Conservation (phyloP, 2,797 vertebrate species). For the Bovichtus diacanthus region DNA sequence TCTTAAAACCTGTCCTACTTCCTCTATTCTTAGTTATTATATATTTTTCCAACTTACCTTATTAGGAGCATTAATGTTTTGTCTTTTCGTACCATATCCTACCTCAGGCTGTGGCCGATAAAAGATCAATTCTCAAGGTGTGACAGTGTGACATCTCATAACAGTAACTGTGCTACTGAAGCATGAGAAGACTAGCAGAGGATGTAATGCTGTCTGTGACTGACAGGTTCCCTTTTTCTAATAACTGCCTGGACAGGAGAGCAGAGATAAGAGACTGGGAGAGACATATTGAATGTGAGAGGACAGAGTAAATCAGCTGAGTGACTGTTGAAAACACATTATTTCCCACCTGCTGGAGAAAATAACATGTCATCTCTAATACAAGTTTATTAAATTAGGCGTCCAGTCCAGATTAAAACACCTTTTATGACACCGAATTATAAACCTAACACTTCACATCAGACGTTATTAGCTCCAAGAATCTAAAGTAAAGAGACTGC, state of each 20-base stretch:
- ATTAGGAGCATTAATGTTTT: background rate
- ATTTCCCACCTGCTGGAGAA: constrained; percentile 33
- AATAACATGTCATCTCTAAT: constrained; percentile 43
- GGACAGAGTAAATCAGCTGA: constrained; percentile 33
- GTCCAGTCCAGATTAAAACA: constrained; percentile 21
- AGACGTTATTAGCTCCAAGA: constrained; percentile 19
- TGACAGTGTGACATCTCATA: constrained; percentile 32
- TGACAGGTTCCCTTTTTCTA: constrained; percentile 45
- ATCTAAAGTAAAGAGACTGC: background rate
- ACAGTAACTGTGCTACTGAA: constrained; percentile 11
- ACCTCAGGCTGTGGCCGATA: background rate
- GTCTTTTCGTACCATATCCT: constrained; percentile 1
- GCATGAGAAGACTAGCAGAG: background rate
- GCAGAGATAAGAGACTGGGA: constrained; percentile 1
- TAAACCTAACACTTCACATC: background rate
- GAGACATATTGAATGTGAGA: constrained; percentile 37
- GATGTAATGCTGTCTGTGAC: constrained; percentile 36
- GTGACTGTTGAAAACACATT: constrained; percentile 36
- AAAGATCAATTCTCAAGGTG: constrained; percentile 2
- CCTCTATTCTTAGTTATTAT: too few species aligned
- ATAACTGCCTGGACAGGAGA: constrained; percentile 44
- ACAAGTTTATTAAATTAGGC: background rate
- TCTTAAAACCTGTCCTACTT: background rate
- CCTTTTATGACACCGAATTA: constrained; percentile 41
- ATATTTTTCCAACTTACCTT: background rate